Conservation (phyloP, 1,140 invertebrate genomes). For the Papilio aristodemus region DNA sequence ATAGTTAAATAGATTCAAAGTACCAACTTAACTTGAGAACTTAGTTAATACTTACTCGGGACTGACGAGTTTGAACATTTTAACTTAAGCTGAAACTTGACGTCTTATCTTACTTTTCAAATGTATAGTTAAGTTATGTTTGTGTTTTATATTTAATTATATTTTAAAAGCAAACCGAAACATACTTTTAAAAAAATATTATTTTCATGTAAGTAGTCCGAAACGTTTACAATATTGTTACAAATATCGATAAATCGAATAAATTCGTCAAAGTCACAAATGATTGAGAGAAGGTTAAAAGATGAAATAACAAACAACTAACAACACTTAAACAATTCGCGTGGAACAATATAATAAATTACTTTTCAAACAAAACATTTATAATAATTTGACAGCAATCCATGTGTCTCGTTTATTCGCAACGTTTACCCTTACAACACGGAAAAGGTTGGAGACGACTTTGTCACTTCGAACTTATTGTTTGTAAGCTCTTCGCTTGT, state of each 20-base stretch:
- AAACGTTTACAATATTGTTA: background rate
- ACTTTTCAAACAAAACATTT: slow-evolving; percentile 18
- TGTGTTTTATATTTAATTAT: too few species aligned
- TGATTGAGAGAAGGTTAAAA: slow-evolving; percentile 8
- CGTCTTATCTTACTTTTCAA: too few species aligned
- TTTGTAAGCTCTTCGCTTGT: background rate
- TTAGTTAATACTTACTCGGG: too few species aligned
- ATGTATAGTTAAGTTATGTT: too few species aligned
- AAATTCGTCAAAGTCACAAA: slow-evolving; percentile 15
- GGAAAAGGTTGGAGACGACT: background rate
- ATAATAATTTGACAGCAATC: slow-evolving; percentile 2
- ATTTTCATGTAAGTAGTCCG: background rate
- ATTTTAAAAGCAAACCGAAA: background rate
- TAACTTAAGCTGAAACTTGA: too few species aligned
- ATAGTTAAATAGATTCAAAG: too few species aligned
- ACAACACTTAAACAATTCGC: slow-evolving; percentile 7
- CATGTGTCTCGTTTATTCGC: too few species aligned
- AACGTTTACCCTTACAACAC: background rate
- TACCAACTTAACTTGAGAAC: background rate
- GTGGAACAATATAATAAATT: slow-evolving; percentile 10
- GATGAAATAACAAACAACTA: slow-evolving; percentile 22
- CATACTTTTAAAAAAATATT: background rate
- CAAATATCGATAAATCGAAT: slow-evolving; percentile 12
- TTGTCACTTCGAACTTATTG: background rate
- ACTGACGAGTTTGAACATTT: too few species aligned